These are phyloP conservation scores for Datnioides undecimradiatus DNA, from an alignment of 2,113 vertebrate genomes.

Conservation along the genomic window DNA sequence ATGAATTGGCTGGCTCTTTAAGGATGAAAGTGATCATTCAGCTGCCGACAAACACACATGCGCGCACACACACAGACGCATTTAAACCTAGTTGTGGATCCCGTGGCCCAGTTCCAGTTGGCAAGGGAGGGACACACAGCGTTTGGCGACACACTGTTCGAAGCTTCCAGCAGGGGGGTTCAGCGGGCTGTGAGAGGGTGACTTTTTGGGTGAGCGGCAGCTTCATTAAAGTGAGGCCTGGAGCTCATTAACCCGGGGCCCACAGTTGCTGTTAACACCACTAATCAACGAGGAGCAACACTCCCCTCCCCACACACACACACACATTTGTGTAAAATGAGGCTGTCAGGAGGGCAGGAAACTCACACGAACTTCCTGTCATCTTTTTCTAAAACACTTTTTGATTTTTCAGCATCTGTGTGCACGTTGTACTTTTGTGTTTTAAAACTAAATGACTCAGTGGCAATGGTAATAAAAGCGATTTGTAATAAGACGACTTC, in stretches of 20 bases:
- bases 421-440: neutral
- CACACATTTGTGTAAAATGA: no score
- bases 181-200: conserved; percentile 78
- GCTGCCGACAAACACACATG: conserved; percentile 67
- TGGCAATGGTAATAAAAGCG: no score
- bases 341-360: neutral
- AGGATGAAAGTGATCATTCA: conserved; percentile 88
- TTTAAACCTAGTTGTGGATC: conserved; percentile 48
- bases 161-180: conserved; percentile 81
- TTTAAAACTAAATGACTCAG: neutral
- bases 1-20: conserved; percentile 86
- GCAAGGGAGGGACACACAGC: conserved; percentile 32
- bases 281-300: conserved; percentile 61
- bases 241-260: conserved; percentile 79
- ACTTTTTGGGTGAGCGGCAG: conserved; percentile 63
- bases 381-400: neutral
- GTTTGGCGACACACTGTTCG: conserved; percentile 73
- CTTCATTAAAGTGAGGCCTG: conserved; percentile 73
- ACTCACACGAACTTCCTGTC: neutral
- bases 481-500: neutral
- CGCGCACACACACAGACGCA: conserved; percentile 32
- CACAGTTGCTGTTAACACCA: conserved; percentile 74
- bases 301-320: no score
- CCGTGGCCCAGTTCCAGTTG: conserved; percentile 59
- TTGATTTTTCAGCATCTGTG: neutral